Conservation (phyloP, 2,888 invertebrate species). For the Habroteleia sp. region DNA sequence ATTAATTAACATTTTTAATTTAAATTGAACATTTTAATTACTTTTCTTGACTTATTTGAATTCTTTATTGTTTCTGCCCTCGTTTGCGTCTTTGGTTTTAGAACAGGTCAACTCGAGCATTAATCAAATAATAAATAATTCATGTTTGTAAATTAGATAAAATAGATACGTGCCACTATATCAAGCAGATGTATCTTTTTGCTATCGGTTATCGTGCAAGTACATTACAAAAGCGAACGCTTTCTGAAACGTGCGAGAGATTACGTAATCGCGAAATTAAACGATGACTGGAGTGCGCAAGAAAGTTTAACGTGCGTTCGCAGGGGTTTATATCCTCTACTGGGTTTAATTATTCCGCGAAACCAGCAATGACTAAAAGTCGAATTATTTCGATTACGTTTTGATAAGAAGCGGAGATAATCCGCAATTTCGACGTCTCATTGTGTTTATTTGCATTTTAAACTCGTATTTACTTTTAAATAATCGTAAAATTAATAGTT, state of each 20-base stretch:
- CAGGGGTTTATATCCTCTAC: slow-evolving; percentile 20
- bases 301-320: slow-evolving; percentile 38
- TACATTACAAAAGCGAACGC: slow-evolving; percentile 58
- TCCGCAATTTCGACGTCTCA: too few relatives aligned
- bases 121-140: slow-evolving; percentile 56
- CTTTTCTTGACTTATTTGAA: too few relatives aligned
- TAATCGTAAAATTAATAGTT: too few relatives aligned
- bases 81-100: slow-evolving; percentile 8
- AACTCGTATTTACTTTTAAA: too few relatives aligned
- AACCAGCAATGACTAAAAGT: slow-evolving; percentile 20
- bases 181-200: slow-evolving; percentile 61
- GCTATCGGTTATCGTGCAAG: slow-evolving; percentile 56
- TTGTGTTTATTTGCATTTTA: too few relatives aligned
- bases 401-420: too few relatives aligned
- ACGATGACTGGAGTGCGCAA: slow-evolving; percentile 46
- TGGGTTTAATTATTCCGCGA: slow-evolving; percentile 18
- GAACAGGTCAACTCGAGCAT: slow-evolving; percentile 14
- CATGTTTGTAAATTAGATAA: slow-evolving; percentile 58
- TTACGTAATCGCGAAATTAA: slow-evolving; percentile 59
- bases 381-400: too few relatives aligned
- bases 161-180: slow-evolving; percentile 57
- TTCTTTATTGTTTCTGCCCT: slow-evolving; percentile 4
- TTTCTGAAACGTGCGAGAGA: slow-evolving; percentile 60
- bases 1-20: too few relatives aligned
- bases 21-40: too few relatives aligned